Conservation (phyloP, 2,797 vertebrate species). For the Smutsia gigantea region DNA sequence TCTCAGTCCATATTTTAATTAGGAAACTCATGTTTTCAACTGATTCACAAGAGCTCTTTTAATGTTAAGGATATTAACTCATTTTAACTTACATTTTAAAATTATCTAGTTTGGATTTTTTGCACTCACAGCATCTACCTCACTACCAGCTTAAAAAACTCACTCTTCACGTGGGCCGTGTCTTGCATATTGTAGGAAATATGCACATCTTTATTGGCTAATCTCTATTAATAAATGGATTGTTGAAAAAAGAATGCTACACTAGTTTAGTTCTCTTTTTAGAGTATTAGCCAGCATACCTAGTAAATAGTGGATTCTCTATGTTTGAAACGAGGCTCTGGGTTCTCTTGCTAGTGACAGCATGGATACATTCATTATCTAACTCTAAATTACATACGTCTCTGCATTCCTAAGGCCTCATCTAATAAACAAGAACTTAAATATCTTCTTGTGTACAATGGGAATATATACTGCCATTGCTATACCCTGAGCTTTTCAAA, state of each 20-base stretch:
- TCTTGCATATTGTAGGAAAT: neutral
- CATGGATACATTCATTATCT: neutral
- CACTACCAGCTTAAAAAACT: neutral
- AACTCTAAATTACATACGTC: neutral
- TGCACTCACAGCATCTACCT: neutral
- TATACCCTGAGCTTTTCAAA: neutral
- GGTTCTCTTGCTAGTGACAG: neutral
- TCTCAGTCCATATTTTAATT: neutral
- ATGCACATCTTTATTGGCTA: neutral
- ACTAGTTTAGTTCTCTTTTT: neutral
- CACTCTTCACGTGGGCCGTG: neutral
- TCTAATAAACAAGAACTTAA: neutral
- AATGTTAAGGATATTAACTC: neutral
- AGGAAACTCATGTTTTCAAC: neutral
- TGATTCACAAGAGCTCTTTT: neutral
- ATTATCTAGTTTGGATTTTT: neutral
- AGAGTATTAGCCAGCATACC: neutral
- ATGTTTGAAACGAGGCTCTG: neutral
- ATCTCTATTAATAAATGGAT: neutral
- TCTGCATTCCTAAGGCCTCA: neutral
- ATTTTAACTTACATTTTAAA: slow-evolving; percentile 25
- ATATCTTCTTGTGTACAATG: neutral
- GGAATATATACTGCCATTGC: neutral
- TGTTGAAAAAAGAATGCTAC: neutral
- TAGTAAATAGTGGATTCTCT: neutral